Percentiles rank a stretch among this genome's conserved stretches.
Evolutionary conservation across 2,113 vertebrate genomes (phyloP).

Genomic region (Eolophus roseicapilla): DNA sequence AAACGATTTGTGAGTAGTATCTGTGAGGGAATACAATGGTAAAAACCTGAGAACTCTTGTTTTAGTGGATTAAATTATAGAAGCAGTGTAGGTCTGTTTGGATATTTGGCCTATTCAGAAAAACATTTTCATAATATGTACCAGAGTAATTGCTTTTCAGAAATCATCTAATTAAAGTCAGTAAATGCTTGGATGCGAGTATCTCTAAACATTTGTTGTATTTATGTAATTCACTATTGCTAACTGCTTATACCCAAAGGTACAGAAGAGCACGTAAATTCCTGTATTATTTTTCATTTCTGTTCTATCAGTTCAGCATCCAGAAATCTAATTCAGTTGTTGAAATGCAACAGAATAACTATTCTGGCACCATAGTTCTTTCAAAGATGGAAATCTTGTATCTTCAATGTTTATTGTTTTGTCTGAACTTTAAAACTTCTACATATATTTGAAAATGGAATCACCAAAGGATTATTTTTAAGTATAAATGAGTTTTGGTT

Average conservation of each 20-base stretch:
- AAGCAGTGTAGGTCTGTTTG: background rate
- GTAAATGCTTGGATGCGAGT: background rate
- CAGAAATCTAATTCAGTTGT: slow-evolving; percentile 41
- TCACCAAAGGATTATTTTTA: background rate
- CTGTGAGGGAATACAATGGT: background rate
- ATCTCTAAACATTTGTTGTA: background rate
- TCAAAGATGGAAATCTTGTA: slow-evolving; percentile 39
- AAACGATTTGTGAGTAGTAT: background rate
- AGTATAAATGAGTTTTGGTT: background rate
- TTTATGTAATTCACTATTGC: background rate
- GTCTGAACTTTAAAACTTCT: slow-evolving; percentile 19
- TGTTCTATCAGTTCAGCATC: slow-evolving; percentile 16
- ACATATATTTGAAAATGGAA: background rate
- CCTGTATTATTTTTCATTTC: slow-evolving; percentile 31
- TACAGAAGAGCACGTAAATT: slow-evolving; percentile 3
- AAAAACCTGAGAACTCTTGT: background rate
- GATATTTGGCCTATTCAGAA: background rate
- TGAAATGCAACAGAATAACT: slow-evolving; percentile 14
- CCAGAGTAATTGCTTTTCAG: slow-evolving; percentile 10
- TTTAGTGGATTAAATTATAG: background rate
- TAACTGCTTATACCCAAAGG: background rate
- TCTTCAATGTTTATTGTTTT: slow-evolving; percentile 34
- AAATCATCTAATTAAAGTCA: background rate
- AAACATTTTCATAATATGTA: background rate
- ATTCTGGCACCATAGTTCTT: background rate